Evolutionary conservation across 2,888 invertebrate species (phyloP).

Genomic region (Piscicola geometra): DNA sequence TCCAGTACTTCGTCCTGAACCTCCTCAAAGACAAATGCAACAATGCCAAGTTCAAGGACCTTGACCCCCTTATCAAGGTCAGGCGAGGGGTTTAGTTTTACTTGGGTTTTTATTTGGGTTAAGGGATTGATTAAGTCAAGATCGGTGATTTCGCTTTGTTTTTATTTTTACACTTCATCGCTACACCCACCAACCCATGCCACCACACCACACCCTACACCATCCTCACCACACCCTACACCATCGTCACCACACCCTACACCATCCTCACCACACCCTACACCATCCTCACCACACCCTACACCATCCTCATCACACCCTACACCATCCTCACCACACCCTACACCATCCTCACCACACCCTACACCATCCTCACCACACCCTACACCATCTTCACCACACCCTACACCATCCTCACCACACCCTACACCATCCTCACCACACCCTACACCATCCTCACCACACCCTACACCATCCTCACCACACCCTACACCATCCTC

Average conservation of each 20-base stretch:
- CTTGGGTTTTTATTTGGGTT: not conserved
- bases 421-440: not conserved
- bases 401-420: not conserved
- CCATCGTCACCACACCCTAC: not conserved
- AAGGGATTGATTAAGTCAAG: too few relatives aligned
- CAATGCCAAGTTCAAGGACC: constrained; percentile 51
- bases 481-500: not conserved
- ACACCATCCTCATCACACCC: not conserved
- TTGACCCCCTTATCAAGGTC: constrained; percentile 54
- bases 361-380: not conserved
- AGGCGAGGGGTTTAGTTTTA: not conserved
- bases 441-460: not conserved
- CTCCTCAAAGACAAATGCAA: constrained; percentile 62
- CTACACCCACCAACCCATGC: not conserved
- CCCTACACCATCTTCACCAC: not conserved
- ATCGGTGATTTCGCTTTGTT: too few relatives aligned
- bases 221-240: not conserved
- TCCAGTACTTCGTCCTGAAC: constrained; percentile 73
- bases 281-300: not conserved
- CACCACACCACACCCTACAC: not conserved
- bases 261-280: not conserved
- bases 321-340: not conserved
- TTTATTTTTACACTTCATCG: too few relatives aligned
- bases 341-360: not conserved
- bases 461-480: not conserved